Percentiles rank a stretch among this genome's conserved stretches.
These are phyloP conservation scores for Tetragonula clypearis DNA, from an alignment of 1,140 invertebrate genomes.

Conservation along the genomic window DNA sequence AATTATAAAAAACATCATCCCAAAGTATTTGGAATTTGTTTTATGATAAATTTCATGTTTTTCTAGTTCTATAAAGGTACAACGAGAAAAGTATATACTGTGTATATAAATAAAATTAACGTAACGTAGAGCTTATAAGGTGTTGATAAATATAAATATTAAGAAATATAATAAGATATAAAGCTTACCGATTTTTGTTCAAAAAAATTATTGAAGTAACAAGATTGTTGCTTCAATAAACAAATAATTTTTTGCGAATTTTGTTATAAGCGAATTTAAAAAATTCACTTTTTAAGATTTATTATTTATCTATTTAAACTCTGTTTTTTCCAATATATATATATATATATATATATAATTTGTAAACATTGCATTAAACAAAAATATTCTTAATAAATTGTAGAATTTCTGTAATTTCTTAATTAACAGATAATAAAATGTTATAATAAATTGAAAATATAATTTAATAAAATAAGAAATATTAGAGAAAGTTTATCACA, in stretches of 20 bases:
- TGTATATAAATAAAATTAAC: conserved; percentile 54
- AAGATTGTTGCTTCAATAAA: conserved; percentile 14
- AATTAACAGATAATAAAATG: conserved; percentile 28
- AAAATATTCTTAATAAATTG: conserved; percentile 32
- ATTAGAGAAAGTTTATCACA: conserved; percentile 8
- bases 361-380: conserved; percentile 27
- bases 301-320: background rate
- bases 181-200: conserved; percentile 28
- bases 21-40: conserved; percentile 52
- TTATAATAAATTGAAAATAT: conserved; percentile 35
- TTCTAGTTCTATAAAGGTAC: conserved; percentile 60
- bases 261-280: conserved; percentile 18
- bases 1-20: conserved; percentile 18
- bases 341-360: background rate
- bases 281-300: conserved; percentile 20
- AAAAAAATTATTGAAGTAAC: conserved; percentile 29
- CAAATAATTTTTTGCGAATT: conserved; percentile 50
- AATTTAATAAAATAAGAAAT: conserved; percentile 30
- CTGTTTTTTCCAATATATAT: background rate
- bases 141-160: conserved; percentile 48
- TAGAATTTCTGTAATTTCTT: conserved; percentile 58
- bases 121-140: conserved; percentile 61
- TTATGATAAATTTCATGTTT: conserved; percentile 60
- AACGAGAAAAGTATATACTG: conserved; percentile 56
- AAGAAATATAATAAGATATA: conserved; percentile 24